Evolutionary conservation across 2,888 invertebrate genomes (phyloP).

Genomic region (Drosophila longiperda): DNA sequence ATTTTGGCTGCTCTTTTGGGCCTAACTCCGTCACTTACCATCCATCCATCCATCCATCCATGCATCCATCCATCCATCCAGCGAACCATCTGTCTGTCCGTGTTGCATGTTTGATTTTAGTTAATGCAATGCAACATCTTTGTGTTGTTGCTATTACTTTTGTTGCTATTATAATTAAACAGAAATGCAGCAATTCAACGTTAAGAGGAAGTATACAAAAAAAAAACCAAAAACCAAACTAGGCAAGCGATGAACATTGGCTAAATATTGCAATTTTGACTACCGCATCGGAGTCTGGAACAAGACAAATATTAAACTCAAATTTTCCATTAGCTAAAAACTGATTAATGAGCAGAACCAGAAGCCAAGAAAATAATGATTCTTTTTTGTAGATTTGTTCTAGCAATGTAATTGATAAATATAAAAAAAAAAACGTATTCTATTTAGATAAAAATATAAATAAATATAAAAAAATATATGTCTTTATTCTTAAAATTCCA

Average conservation of each 20-base stretch:
- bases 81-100: conserved; percentile 42
- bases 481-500: background rate
- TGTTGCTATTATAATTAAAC: conserved; percentile 47
- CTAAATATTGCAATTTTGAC: conserved; percentile 5
- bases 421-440: background rate
- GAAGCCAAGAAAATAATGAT: background rate
- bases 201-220: conserved; percentile 59
- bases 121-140: conserved; percentile 70
- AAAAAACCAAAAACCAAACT: conserved; percentile 15
- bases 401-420: background rate
- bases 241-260: conserved; percentile 31
- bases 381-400: background rate
- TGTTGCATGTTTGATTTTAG: conserved; percentile 73
- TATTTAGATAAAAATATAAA: background rate
- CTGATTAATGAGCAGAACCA: background rate
- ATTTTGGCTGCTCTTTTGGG: conserved; percentile 63
- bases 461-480: background rate
- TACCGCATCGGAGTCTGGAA: conserved; percentile 28
- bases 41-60: conserved; percentile 20
- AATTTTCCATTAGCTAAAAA: background rate
- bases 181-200: conserved; percentile 35
- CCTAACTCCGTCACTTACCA: conserved; percentile 45
- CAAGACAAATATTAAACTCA: background rate
- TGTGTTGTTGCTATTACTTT: conserved; percentile 17
- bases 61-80: conserved; percentile 16